Evolutionary conservation across 64 coral and sea anemone species (phyloP), one percentile per base, ranked within the genome.

Genomic region (Porites lutea): DNA sequence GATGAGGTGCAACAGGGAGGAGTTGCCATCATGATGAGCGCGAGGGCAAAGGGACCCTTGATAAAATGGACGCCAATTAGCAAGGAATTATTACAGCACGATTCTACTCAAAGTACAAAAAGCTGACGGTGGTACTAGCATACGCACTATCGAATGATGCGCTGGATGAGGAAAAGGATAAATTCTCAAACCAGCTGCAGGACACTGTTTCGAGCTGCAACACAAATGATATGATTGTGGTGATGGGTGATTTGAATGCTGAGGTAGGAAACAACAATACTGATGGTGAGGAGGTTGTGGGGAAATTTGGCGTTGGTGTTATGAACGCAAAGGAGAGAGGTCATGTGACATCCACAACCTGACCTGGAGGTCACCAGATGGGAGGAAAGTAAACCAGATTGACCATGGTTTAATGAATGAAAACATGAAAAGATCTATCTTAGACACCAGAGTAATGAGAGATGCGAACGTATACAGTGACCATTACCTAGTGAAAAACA

Each of bases 301-400:
- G 88, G 54, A 89, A 79, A 27, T 61, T 78, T 89, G 87, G 71
- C 23, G 51, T 60, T 59, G 87, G 72, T 60, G 87, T 60, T 3
- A 61, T 75, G 23, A 89, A 79, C 13, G 54, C 74, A 79, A 89
- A 20, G 88, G 72, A n/a, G 74, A 89, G 18, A 89, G 73, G 49
- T 19, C 77, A 62, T 61, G 87, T 60, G 87, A 89, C 21, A 57
- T 88, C 8, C 69, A 88, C 52, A 88, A 74, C 19, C 49, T 55
- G 71, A 74, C 85, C 21, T 88, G 68, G 85, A 74, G 49, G 16
- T 73, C 85, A 43, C 88, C 74, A 77, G 88, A 89, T 61, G 74
- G 88, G 61, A 89, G 61, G 0, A 78, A n/a, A 10, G 47, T 78
- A n/a, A 65, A 89, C 16, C 88, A 78, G 59, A 79, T 78, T 8